Conservation (phyloP, 1,140 invertebrate genomes). For the Nymphalis io region DNA sequence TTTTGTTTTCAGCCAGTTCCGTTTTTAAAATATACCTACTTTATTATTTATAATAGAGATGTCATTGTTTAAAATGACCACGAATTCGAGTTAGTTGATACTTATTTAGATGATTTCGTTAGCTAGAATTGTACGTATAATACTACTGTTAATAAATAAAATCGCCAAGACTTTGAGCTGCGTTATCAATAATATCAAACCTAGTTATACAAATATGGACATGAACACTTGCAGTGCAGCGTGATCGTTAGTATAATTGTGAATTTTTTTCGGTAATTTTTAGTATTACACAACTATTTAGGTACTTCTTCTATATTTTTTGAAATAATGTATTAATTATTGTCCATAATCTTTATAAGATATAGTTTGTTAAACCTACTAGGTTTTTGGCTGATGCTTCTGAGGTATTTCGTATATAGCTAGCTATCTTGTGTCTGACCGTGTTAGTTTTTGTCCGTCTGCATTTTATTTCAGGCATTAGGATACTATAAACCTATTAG, state of each 20-base stretch:
- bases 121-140: not conserved
- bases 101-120: not conserved
- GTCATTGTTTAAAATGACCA: not conserved
- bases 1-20: not conserved
- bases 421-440: constrained; percentile 7
- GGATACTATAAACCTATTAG: not conserved
- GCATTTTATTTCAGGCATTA: constrained; percentile 18
- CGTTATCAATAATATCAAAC: too few relatives aligned
- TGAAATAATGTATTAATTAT: not conserved
- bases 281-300: too few relatives aligned
- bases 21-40: not conserved
- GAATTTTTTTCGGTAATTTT: too few relatives aligned
- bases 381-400: not conserved
- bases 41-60: not conserved
- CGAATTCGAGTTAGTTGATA: not conserved
- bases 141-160: too few relatives aligned
- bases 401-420: not conserved
- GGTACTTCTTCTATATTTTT: too few relatives aligned
- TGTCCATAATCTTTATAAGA: not conserved
- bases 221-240: too few relatives aligned
- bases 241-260: too few relatives aligned
- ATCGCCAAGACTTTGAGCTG: too few relatives aligned
- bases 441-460: constrained; percentile 23
- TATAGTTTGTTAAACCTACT: not conserved
- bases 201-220: too few relatives aligned